phyloP scores from a whole-genome alignment of 2,113 vertebrate species.

The Grus americana region DNA sequence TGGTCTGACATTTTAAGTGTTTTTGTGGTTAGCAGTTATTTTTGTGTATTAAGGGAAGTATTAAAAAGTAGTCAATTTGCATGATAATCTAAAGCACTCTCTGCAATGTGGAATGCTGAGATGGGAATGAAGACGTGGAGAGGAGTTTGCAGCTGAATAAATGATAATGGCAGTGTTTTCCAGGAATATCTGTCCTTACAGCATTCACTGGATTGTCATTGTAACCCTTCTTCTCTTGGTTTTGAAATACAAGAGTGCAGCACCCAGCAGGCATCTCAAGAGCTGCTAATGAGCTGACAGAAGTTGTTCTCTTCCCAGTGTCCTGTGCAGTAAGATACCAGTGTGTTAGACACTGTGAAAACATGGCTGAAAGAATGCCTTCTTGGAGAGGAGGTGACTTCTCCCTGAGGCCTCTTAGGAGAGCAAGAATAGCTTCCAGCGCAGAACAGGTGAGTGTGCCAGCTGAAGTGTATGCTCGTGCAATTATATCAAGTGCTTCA shows the following conservation, averaged over 20 bases:
- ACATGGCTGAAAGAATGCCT: not conserved
- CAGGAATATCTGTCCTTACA: not conserved
- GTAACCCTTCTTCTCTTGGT: not conserved
- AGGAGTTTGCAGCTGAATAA: not conserved
- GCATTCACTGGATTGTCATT: not conserved
- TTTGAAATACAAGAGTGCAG: not conserved
- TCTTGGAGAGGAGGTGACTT: not conserved
- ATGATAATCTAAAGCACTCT: not conserved
- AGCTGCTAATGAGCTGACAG: not conserved
- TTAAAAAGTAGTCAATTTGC: not conserved
- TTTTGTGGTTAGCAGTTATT: not conserved
- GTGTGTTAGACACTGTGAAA: rapidly evolving
- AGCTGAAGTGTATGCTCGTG: rapidly evolving
- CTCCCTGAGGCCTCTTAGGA: not conserved
- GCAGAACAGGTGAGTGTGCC: not conserved
- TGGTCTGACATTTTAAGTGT: not conserved
- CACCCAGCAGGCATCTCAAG: not conserved
- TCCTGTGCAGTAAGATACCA: not conserved
- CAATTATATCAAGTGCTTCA: not conserved
- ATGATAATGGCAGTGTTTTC: not conserved
- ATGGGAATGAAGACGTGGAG: not conserved
- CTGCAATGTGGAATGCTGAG: not conserved
- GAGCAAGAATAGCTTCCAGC: not conserved
- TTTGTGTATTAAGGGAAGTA: not conserved
- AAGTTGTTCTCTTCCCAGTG: not conserved